Conservation (phyloP, 2,797 vertebrate species). For the Enteromius unitaeniatus region DNA sequence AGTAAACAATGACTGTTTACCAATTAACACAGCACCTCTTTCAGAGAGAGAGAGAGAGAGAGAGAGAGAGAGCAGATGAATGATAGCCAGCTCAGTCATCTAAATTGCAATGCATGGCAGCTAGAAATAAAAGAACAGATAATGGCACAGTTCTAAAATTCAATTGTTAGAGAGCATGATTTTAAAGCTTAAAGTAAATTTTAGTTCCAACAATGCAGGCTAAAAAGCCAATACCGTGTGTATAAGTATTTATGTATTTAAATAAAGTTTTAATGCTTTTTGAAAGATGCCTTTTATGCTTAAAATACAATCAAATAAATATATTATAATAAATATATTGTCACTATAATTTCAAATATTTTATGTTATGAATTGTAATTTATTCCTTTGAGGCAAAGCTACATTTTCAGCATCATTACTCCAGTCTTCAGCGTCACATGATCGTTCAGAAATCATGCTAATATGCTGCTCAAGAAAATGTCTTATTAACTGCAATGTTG, state of each 20-base stretch:
- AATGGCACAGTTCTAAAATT: not conserved
- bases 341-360: not conserved
- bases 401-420: not conserved
- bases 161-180: not conserved
- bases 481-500: not conserved
- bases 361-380: not conserved
- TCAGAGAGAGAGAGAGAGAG: not conserved
- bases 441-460: not conserved
- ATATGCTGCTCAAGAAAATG: not conserved
- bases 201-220: not conserved
- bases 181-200: not conserved
- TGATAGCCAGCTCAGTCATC: not conserved
- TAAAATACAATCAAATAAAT: not conserved
- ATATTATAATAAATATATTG: not conserved
- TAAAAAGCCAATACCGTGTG: not conserved
- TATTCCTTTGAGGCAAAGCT: not conserved
- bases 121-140: not conserved
- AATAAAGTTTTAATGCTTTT: not conserved
- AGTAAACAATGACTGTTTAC: slow-evolving; percentile 7
- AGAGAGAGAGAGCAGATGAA: not conserved
- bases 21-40: slow-evolving; percentile 4
- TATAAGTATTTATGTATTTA: not conserved
- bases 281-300: no score
- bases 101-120: not conserved
- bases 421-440: not conserved